Percentiles rank a stretch among this genome's conserved stretches.
phyloP scores from a whole-genome alignment of 2,888 invertebrate species.

The Parnassius glacialis region DNA sequence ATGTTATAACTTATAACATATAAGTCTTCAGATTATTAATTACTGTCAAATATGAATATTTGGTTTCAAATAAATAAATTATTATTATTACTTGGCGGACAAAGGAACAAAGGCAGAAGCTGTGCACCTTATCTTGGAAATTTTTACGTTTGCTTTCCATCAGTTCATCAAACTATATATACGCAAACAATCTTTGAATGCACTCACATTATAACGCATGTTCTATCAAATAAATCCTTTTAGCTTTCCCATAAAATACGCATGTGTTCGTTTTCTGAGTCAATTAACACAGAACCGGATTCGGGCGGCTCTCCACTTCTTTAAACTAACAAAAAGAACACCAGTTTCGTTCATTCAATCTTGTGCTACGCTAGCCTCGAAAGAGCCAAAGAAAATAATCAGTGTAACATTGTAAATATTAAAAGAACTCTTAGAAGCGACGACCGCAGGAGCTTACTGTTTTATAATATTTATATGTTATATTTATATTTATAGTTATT shows the following conservation, averaged over 20 bases:
- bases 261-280: slow-evolving; percentile 7
- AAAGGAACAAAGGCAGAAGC: too few species aligned
- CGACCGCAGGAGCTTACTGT: too few species aligned
- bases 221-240: slow-evolving; percentile 1
- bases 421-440: too few species aligned
- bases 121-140: neutral
- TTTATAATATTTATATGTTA: too few species aligned
- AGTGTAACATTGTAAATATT: too few species aligned
- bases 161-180: slow-evolving; percentile 7
- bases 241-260: slow-evolving; percentile 4
- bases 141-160: neutral
- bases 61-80: neutral
- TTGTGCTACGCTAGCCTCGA: slow-evolving; percentile 6
- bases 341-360: slow-evolving; percentile 3
- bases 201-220: neutral
- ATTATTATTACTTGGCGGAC: neutral
- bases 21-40: too few species aligned
- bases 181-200: slow-evolving; percentile 11
- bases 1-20: too few species aligned
- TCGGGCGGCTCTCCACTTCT: slow-evolving; percentile 9
- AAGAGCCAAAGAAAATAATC: neutral
- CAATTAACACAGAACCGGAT: slow-evolving; percentile 21
- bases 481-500: too few species aligned
- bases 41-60: too few species aligned
- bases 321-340: slow-evolving; percentile 18